Percentiles rank a stretch among this genome's conserved stretches.
Evolutionary conservation across 2,888 invertebrate species (phyloP).

Genomic region (Lysandra coridon): DNA sequence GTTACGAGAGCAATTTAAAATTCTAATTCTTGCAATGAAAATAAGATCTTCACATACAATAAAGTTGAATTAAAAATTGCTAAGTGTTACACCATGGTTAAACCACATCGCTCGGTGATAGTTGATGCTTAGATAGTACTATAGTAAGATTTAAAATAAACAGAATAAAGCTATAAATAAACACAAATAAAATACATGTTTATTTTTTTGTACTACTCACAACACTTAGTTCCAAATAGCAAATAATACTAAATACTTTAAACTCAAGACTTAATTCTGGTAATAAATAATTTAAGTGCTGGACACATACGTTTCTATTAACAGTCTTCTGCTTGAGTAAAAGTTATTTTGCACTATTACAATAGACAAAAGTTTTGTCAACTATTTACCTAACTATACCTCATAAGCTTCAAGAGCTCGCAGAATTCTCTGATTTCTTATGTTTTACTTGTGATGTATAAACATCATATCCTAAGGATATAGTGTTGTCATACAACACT

Average conservation of each 20-base stretch:
- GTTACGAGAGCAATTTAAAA: no score
- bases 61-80: no score
- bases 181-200: neutral
- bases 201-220: neutral
- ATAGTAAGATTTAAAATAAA: neutral
- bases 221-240: neutral
- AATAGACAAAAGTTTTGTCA: neutral
- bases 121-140: neutral
- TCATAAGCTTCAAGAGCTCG: constrained; percentile 25
- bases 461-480: constrained; percentile 93
- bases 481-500: constrained; percentile 93
- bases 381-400: neutral
- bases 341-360: neutral
- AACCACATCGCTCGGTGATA: neutral
- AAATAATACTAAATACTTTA: neutral
- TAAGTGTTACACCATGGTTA: no score
- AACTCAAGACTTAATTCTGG: neutral
- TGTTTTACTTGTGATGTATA: constrained; percentile 93
- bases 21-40: no score
- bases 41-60: no score
- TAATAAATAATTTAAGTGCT: neutral
- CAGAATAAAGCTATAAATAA: neutral
- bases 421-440: constrained; percentile 49
- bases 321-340: neutral
- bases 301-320: no score